Evolutionary conservation across 2,888 invertebrate genomes (phyloP).

Genomic region (Drosophila falleni): DNA sequence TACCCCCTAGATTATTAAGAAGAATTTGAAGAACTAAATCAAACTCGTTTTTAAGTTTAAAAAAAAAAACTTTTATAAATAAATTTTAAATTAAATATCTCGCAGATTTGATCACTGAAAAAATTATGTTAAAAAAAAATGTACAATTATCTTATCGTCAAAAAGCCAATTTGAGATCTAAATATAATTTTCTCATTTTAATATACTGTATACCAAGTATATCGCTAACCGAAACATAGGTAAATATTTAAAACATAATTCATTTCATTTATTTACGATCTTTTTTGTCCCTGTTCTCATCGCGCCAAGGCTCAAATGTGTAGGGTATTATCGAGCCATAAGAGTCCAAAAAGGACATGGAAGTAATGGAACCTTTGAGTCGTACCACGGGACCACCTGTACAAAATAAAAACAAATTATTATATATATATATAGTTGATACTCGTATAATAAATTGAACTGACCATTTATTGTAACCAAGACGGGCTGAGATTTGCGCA

Average conservation of each 20-base stretch:
- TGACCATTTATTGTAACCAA: conserved; percentile 94
- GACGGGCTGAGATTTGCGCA: conserved; percentile 93
- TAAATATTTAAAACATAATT: background rate
- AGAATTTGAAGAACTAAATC: too few species aligned
- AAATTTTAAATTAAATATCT: too few species aligned
- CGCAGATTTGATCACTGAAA: too few species aligned
- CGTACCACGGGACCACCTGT: conserved; percentile 97
- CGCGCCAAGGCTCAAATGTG: conserved; percentile 96
- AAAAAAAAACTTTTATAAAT: too few species aligned
- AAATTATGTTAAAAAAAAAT: too few species aligned
- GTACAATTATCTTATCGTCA: too few species aligned
- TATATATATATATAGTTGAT: background rate
- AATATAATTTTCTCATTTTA: too few species aligned
- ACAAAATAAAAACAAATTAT: background rate
- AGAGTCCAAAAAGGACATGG: conserved; percentile 98
- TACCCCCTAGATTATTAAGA: too few species aligned
- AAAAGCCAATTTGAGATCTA: too few species aligned
- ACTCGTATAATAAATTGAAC: too few species aligned
- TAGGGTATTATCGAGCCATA: conserved; percentile 96
- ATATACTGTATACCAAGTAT: background rate
- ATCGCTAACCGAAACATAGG: background rate
- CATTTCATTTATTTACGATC: conserved; percentile 79
- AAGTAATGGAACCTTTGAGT: conserved; percentile 97
- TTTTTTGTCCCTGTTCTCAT: conserved; percentile 88
- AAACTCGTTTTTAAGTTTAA: too few species aligned